Percentiles rank a stretch among this genome's conserved stretches.
phyloP scores from a whole-genome alignment of 2,113 vertebrate species.

The Butorides virescens region DNA sequence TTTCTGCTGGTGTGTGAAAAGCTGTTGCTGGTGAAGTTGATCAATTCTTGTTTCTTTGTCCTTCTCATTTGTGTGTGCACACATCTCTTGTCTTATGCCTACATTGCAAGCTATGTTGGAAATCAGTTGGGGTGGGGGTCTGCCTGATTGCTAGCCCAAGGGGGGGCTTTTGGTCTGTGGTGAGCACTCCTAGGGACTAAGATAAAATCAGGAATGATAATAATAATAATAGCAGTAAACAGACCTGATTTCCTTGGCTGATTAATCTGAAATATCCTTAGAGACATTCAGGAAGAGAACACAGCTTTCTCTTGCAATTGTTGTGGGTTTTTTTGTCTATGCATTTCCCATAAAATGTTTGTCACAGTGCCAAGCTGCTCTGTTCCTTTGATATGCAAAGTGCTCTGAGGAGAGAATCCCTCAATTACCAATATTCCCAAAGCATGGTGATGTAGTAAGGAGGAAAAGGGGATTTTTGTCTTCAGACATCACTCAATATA shows the following conservation, averaged over 20 bases:
- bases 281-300: neutral
- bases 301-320: neutral
- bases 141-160: neutral
- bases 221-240: neutral
- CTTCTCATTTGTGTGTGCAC: neutral
- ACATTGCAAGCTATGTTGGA: neutral
- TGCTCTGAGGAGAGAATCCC: neutral
- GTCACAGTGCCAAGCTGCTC: neutral
- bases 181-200: neutral
- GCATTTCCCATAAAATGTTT: neutral
- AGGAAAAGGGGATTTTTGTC: neutral
- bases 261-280: conserved; percentile 13
- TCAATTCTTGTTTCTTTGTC: neutral
- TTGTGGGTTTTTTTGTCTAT: neutral
- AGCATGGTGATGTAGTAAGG: neutral
- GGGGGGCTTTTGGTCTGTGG: neutral
- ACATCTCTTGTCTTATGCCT: neutral
- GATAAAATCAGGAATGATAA: neutral
- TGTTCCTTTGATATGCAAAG: neutral
- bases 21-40: neutral
- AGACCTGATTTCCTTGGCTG: neutral
- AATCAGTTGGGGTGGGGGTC: neutral
- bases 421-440: neutral
- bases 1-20: neutral
- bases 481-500: neutral